Evolutionary conservation across 1,140 invertebrate species (phyloP), one percentile per base, ranked within the genome.

Genomic region (Drosophila prosaltans): DNA sequence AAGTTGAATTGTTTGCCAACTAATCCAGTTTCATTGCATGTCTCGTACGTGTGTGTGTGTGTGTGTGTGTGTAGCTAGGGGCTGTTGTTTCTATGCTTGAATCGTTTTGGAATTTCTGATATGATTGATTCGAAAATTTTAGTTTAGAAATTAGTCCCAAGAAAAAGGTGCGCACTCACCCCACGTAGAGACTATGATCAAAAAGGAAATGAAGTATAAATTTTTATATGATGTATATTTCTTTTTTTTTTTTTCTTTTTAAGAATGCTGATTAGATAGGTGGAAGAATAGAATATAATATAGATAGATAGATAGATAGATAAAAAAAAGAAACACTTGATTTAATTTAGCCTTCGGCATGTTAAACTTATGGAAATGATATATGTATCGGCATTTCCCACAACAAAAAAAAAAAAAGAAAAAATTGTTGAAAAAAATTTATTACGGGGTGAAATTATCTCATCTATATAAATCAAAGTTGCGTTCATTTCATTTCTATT

Each of bases 51-150:
- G 28, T 24, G 26, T 4, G 21, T 3, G 16, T 16, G 16, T 16
- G 16, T 16, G 16, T 16, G 16, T 16, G 16, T 16, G 16, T 16
- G 16, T 16, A 16, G 16, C 16, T 16, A 16, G 16, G 16, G 16
- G 16, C 16, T 16, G 16, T 43, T 9, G 30, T 43, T 43, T 32
- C 36, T 41, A 39, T 41, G 43, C 28, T 32, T 28, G 41, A 4
- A 10, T 7, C 16, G 16, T 65, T 32, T 60, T 60, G 45, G 43
- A 32, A 24, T 28, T 30, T 62, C 45, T 66, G 78, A 57, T 71
- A 85, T 85, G 83, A 86, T 82, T 82, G 81, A 86, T 79, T 72
- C 30, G 73, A 51, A 81, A 55, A 78, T 81, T 66, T 83, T 72
- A 81, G 16, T 16, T 16, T 16, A 58, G 43, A 59, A 51, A 51